phyloP scores from a whole-genome alignment of 2,797 vertebrate genomes.

The Pitangus sulphuratus region DNA sequence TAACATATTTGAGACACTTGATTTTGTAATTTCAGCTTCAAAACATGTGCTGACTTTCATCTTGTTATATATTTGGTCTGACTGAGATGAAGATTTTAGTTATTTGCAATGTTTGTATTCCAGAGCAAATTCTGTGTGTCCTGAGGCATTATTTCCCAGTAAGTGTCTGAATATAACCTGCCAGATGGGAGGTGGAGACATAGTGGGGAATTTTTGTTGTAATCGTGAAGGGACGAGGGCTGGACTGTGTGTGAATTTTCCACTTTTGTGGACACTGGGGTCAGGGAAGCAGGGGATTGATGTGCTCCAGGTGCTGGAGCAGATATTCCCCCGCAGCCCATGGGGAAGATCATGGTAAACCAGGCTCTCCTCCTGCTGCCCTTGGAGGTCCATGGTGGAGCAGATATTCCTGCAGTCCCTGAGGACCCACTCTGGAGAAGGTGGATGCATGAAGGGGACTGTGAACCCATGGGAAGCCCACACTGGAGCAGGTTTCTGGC shows the following conservation, averaged over 20 bases:
- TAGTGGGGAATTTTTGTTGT: neutral
- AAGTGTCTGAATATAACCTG: neutral
- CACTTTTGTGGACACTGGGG: neutral
- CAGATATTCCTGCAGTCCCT: neutral
- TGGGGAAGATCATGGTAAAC: fast-evolving
- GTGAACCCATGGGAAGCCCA: neutral
- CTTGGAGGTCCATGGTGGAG: neutral
- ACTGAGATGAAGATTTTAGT: neutral
- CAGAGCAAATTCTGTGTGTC: neutral
- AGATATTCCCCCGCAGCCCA: neutral
- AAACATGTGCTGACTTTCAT: neutral
- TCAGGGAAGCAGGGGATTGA: neutral
- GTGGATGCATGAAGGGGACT: neutral
- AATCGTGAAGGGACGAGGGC: neutral
- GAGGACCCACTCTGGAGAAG: neutral
- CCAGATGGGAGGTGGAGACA: neutral
- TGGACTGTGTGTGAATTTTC: neutral
- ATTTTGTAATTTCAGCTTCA: neutral
- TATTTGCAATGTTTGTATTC: neutral
- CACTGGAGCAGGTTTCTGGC: fast-evolving
- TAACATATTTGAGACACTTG: neutral
- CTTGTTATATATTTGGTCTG: neutral
- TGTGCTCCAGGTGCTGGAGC: neutral
- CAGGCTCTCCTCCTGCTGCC: neutral
- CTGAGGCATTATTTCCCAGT: neutral